phyloP scores from a whole-genome alignment of 2,888 invertebrate species.

The Drosophila anomelani region DNA sequence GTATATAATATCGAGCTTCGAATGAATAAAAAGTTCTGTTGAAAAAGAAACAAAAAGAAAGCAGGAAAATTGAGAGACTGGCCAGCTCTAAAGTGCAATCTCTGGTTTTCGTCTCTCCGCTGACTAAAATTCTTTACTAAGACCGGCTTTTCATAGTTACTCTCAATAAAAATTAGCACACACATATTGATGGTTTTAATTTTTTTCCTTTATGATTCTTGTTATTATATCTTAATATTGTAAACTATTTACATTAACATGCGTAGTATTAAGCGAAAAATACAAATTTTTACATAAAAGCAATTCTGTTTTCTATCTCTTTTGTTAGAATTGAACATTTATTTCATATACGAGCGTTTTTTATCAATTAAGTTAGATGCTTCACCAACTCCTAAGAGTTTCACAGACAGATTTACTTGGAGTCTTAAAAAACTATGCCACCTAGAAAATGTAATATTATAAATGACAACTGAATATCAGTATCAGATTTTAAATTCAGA shows the following conservation, averaged over 20 bases:
- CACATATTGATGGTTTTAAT: too few species aligned
- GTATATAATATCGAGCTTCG: conserved; percentile 50
- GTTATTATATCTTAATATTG: background rate
- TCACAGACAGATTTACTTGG: too few species aligned
- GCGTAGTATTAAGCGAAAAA: background rate
- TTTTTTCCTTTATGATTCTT: background rate
- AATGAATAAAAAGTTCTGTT: conserved; percentile 57
- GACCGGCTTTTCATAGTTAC: background rate
- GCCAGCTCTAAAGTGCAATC: background rate
- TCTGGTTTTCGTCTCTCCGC: background rate
- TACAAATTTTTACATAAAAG: background rate
- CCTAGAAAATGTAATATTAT: too few species aligned
- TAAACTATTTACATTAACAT: background rate
- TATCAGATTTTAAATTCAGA: too few species aligned
- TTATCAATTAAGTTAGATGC: too few species aligned
- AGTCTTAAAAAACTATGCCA: too few species aligned
- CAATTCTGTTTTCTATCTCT: too few species aligned
- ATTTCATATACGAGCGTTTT: too few species aligned
- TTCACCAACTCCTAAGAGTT: too few species aligned
- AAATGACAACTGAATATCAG: too few species aligned
- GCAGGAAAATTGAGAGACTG: background rate
- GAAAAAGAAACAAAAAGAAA: conserved; percentile 28
- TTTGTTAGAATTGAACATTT: background rate
- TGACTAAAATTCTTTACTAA: background rate
- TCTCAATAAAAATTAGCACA: background rate